These are phyloP conservation scores for Bilobella aurantiaca DNA, from an alignment of 1,140 invertebrate species.

Conservation along the genomic window DNA sequence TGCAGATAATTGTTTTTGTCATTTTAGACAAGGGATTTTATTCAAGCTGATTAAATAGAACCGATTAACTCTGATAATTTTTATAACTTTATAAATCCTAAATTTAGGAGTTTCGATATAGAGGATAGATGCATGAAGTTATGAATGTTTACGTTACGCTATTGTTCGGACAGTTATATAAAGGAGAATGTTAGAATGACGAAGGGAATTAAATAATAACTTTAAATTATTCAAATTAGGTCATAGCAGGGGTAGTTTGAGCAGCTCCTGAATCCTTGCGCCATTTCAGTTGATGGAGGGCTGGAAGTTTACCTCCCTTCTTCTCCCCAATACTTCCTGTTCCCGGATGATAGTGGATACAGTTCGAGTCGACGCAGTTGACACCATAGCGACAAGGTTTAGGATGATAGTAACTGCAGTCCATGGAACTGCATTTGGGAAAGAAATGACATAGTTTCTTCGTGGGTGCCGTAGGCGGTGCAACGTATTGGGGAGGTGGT, in stretches of 20 bases:
- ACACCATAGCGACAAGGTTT: not conserved
- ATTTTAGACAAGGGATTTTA: too few relatives aligned
- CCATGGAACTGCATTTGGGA: not conserved
- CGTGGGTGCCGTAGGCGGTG: not conserved
- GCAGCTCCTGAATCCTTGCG: not conserved
- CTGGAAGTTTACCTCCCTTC: not conserved
- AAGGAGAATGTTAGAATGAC: too few relatives aligned
- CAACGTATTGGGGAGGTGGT: not conserved
- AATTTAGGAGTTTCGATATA: too few relatives aligned
- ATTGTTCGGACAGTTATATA: not conserved
- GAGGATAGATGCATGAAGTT: not conserved
- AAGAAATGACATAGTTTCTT: not conserved
- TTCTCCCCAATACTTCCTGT: not conserved
- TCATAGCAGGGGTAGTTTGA: not conserved
- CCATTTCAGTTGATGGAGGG: not conserved
- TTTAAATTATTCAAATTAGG: not conserved
- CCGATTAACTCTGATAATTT: too few relatives aligned
- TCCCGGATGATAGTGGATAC: not conserved
- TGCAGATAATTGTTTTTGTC: too few relatives aligned
- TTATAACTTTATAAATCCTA: too few relatives aligned
- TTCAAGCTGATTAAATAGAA: too few relatives aligned
- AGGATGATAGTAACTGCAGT: constrained; percentile 1
- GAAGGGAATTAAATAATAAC: not conserved
- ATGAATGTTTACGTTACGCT: not conserved
- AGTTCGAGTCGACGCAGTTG: not conserved